Base-by-base conservation (phyloP, 2,797 vertebrate genomes). In the Zalophus californianus region DNA sequence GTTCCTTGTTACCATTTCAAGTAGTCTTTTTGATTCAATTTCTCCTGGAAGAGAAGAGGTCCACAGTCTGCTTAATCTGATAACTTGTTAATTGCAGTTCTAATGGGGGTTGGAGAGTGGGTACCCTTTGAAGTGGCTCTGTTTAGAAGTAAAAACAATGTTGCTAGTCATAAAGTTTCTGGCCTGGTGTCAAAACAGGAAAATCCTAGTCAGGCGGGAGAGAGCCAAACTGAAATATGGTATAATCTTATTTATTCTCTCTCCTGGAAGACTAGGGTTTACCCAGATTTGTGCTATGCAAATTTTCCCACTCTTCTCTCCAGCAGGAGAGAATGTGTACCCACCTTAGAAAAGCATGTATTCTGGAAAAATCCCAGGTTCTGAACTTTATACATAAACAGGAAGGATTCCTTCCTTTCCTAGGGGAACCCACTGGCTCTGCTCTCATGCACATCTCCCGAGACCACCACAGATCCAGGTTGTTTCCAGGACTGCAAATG, bases 91-190 rank as follows among this genome's bases (percentile, higher is more conserved):
- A 96, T 41, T 97, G 62, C 48, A 75, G 73, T n/a, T 96, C 64
- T 94, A 92, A 92, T 70, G 13, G 44, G 58, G 8, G 18, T 23
- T 35, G 1, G 32, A 11, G 48, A 44, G 20, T 12, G 60, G n/a
- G 52, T 41, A 20, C 72, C 58, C 70, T 96, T 93, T 95, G 84
- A 96, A 96, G 92, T 90, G 83, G 72, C 80, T 93, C 48, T 38
- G 78, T 89, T 95, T 68, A 92, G 44, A 97, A 97, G 78, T 66
- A 60, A 95, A 96, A 95, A 97, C 91, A 97, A 91, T 84, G 92
- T 75, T 91, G 58, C 79, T n/a, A 96, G 86, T 97, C 94, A 96
- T 86, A 80, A 92, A 78, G 50, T 70, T 95, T 92, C 87, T 79
- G 27, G 78, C 84, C 87, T 64, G 32, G 60, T 73, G 44, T 90